These are phyloP conservation scores for Luffia ferchaultella DNA, from an alignment of 2,888 invertebrate species.

Conservation along the genomic window DNA sequence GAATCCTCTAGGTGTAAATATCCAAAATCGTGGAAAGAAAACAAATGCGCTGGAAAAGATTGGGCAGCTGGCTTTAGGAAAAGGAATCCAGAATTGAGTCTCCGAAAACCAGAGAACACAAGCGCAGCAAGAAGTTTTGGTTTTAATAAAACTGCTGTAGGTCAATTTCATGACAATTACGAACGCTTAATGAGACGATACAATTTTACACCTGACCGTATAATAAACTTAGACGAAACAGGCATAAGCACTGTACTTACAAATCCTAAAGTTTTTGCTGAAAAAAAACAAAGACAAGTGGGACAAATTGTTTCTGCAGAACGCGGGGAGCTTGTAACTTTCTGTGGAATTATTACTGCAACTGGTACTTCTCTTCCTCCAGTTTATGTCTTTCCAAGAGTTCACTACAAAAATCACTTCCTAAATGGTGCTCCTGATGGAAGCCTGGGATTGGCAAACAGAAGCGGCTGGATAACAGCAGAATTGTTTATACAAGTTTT, in stretches of 20 bases:
- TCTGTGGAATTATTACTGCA: conserved; percentile 21
- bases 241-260: conserved; percentile 20
- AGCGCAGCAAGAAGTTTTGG: conserved; percentile 19
- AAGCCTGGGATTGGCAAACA: too few species aligned
- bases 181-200: conserved; percentile 14
- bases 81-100: conserved; percentile 9
- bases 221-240: conserved; percentile 20
- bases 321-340: conserved; percentile 18
- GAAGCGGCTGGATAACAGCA: too few species aligned
- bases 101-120: conserved; percentile 8
- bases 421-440: conserved; percentile 20
- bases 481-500: too few species aligned
- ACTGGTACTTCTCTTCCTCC: conserved; percentile 23
- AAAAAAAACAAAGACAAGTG: conserved; percentile 19
- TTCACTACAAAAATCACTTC: conserved; percentile 16
- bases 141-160: conserved; percentile 21
- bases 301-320: conserved; percentile 18
- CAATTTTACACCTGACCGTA: conserved; percentile 16
- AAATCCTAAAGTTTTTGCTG: conserved; percentile 19
- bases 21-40: too few species aligned
- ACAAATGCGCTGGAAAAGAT: too few species aligned
- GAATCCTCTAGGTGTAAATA: too few species aligned
- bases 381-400: conserved; percentile 20
- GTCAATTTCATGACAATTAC: conserved; percentile 19
- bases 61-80: conserved; percentile 12